Evolutionary conservation across 2,113 vertebrate genomes (phyloP), one percentile per base, ranked within the genome.

Genomic region (Dicerorhinus sumatrensis): DNA sequence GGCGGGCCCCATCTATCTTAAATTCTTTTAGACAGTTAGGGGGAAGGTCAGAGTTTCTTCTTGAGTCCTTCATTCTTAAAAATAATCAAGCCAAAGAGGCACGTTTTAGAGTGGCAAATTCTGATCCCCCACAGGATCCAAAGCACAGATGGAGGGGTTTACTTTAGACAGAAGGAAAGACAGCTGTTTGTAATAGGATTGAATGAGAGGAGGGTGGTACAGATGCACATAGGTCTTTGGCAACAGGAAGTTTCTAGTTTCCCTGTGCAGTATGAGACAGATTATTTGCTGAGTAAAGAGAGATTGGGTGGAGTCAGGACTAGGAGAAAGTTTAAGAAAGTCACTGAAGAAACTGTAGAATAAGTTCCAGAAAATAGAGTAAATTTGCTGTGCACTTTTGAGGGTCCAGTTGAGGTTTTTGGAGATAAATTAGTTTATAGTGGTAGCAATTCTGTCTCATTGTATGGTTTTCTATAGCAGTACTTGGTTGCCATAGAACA

Each of bases 161-260:
- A n/a, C 56, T 36, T 73, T 54, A 29, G 54, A 86, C 23, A 25
- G 48, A 58, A 42, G 76, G 75, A 75, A 82, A 75, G 67, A 67
- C 56, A 36, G 36, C 23, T 67, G 0, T 46, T 81, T 58, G 76
- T 81, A 36, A 21, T 65, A 46, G 67, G 48, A 63, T 48, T 67
- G 48, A 75, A 75, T 73, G 75, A 82, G 46, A 81, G 73, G 46
- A 73, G 65, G 48, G 31, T 91, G 56, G 29, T 25, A 56, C 48
- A 18, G 31, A 60, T 69, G 36, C 65, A 76, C 10, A 2, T 17
- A 27, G 33, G 17, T 65, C 82, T 80, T 95, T 80, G 56, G 75
- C 51, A 96, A 51, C 39, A 83, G 56, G 36, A 87, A 82, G 69
- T 75, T 88, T 82, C 76, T 88, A 21, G 83, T 88, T 88, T 92